Base-by-base conservation (phyloP, 2,113 vertebrate genomes). In the Xenopus borealis region DNA sequence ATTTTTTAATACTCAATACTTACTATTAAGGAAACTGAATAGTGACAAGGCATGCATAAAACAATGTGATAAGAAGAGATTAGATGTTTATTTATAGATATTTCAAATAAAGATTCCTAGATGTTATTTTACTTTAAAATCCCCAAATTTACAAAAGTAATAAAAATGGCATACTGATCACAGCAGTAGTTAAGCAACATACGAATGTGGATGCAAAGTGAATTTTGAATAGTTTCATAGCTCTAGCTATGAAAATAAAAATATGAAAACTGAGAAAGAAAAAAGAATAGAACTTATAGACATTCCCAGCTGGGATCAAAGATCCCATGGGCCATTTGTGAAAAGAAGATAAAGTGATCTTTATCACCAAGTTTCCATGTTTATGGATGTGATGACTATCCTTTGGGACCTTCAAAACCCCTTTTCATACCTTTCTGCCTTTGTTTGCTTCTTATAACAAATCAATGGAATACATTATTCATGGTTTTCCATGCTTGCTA, bases 391-490 rank as follows among this genome's bases (percentile, higher is more conserved):
- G 66, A 64, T 63, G 59, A 64, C 17, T 62, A 44, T 76, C 66
- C 66, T 23, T 55, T 57, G 59, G 46, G 74, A 76, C 67, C 47
- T 64, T 76, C 74, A 76, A 76, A 69, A 76, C 20, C 66, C 7
- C 58, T 69, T 62, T 69, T 69, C 27, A 69, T 53, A 66, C 73
- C 62, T 33, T 47, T 62, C 23, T 69, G 45, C 10, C 13, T 69
- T 16, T 50, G 16, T 46, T 45, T 3, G 16, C 17, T 53, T 66
- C 11, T 63, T 61, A 75, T 75, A 75, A 62, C 57, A 69, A 75
- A 75, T 75, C 66, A 69, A 75, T 75, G 47, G 57, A 75, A 75
- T 75, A 59, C 53, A 75, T 75, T 75, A 75, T 75, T 75, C 65
- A 75, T 67, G 55, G 71, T 44, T 66, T 33, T 55, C 30, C 30